A percentile compares a stretch with the other conserved stretches of the same genome.
Conservation (phyloP, 2,113 vertebrate genomes). For the Ancistrus triradiatus region DNA sequence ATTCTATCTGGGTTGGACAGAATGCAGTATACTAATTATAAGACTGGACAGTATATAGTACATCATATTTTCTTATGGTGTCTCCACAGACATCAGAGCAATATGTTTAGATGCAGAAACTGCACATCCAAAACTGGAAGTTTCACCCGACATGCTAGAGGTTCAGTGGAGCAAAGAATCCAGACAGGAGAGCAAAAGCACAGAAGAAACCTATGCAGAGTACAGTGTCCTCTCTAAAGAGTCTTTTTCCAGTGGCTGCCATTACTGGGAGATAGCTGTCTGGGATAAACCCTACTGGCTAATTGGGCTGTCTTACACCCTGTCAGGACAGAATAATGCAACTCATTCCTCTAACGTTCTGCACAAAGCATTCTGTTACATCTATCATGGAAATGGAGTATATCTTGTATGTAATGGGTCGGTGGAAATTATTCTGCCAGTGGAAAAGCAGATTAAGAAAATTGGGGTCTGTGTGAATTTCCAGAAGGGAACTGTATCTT, state of each 20-base stretch:
- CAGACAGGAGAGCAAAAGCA: constrained; percentile 14
- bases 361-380: constrained; percentile 36
- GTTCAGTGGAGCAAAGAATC: constrained; percentile 60
- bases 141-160: constrained; percentile 59
- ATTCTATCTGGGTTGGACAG: neutral
- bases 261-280: constrained; percentile 70
- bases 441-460: constrained; percentile 27
- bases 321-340: neutral
- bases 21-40: too few relatives aligned
- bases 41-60: neutral
- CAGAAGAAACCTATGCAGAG: constrained; percentile 52
- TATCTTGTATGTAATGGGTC: constrained; percentile 35
- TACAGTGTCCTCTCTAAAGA: constrained; percentile 61
- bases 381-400: constrained; percentile 43
- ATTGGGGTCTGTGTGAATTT: constrained; percentile 34
- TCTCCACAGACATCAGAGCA: constrained; percentile 56
- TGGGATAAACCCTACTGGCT: constrained; percentile 71
- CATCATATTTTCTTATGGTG: neutral
- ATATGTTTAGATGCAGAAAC: constrained; percentile 56
- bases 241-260: constrained; percentile 51
- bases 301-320: constrained; percentile 55
- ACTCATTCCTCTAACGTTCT: neutral
- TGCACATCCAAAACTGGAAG: constrained; percentile 62
- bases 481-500: constrained; percentile 25
- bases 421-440: constrained; percentile 23